Evolutionary conservation across 1,140 invertebrate species (phyloP).

Genomic region (Dreissena rostriformis): DNA sequence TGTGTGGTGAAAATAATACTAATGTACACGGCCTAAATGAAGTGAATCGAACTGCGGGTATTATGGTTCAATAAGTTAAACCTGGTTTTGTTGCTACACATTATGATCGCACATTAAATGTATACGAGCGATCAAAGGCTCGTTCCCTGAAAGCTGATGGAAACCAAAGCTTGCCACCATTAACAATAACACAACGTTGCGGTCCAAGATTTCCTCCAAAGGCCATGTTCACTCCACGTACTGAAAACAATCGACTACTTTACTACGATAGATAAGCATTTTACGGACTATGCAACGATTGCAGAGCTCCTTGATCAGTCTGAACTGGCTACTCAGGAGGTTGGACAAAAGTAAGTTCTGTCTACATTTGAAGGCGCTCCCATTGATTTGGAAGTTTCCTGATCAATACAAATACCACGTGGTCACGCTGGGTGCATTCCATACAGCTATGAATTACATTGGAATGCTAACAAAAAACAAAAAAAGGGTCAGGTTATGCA

Average conservation of each 20-base stretch:
- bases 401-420: conserved; percentile 61
- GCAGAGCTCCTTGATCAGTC: conserved; percentile 58
- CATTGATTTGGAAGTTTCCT: conserved; percentile 60
- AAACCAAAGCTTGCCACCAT: neutral
- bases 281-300: conserved; percentile 58
- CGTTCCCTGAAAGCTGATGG: neutral
- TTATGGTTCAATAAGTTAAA: conserved; percentile 57
- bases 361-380: conserved; percentile 65
- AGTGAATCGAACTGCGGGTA: conserved; percentile 62
- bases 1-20: conserved; percentile 55
- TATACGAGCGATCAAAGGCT: neutral
- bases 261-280: conserved; percentile 55
- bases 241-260: conserved; percentile 61
- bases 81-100: neutral
- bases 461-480: neutral
- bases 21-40: conserved; percentile 49
- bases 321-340: conserved; percentile 51
- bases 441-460: conserved; percentile 10
- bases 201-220: neutral
- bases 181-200: neutral
- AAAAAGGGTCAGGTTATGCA: neutral
- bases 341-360: conserved; percentile 58
- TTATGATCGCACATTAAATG: neutral
- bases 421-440: conserved; percentile 57
- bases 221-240: neutral